These are phyloP conservation scores for Anarhynchus alexandrinus DNA, from an alignment of 2,113 vertebrate genomes.

Conservation along the genomic window DNA sequence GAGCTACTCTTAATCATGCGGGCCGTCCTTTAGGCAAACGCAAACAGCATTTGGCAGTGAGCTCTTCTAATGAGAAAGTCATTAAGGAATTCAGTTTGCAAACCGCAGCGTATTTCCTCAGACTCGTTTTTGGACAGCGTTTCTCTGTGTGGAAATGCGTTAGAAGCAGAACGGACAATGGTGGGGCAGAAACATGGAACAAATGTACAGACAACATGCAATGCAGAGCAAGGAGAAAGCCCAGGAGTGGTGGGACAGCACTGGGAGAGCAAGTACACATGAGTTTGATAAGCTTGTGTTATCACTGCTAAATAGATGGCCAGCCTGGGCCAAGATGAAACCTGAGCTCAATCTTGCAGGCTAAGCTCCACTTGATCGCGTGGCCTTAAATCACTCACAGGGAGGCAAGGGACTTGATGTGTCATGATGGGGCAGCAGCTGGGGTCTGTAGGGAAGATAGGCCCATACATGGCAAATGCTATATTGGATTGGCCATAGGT, in stretches of 20 bases:
- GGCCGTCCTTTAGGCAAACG: not conserved
- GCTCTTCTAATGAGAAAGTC: conserved; percentile 38
- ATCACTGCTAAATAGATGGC: not conserved
- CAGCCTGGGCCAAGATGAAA: not conserved
- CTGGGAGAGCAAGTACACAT: not conserved
- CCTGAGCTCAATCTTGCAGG: not conserved
- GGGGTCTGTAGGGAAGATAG: not conserved
- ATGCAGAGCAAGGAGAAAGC: rapidly evolving
- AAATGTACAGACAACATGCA: rapidly evolving
- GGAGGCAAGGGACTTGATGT: not conserved
- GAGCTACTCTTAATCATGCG: not conserved
- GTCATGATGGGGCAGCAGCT: not conserved
- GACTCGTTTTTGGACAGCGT: not conserved
- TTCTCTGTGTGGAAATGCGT: not conserved
- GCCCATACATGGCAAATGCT: not conserved
- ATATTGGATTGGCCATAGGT: not conserved
- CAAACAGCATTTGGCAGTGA: conserved; percentile 49
- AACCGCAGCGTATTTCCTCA: conserved; percentile 23
- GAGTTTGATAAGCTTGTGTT: not conserved
- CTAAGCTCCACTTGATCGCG: not conserved
- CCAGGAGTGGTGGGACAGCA: not conserved
- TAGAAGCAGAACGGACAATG: not conserved
- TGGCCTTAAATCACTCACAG: not conserved
- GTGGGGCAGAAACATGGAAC: not conserved
- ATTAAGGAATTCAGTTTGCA: conserved; percentile 49